Percentiles rank a stretch among this genome's conserved stretches.
phyloP scores from a whole-genome alignment of 1,140 invertebrate species.

The Drosophila neocordata region DNA sequence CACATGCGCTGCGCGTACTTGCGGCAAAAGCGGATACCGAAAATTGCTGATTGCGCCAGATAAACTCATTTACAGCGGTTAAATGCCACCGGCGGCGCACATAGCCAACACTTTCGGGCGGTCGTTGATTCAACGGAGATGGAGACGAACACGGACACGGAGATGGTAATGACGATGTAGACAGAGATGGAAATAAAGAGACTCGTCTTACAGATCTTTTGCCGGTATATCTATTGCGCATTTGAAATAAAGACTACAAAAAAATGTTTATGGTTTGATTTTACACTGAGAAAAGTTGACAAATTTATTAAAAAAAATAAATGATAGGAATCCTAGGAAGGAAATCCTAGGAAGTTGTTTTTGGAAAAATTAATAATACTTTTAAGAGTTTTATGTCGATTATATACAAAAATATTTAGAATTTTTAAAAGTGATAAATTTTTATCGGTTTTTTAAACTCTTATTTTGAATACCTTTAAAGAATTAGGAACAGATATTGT shows the following conservation, averaged over 20 bases:
- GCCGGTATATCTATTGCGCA: conserved; percentile 64
- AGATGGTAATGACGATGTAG: conserved; percentile 2
- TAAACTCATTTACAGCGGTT: conserved; percentile 82
- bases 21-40: conserved; percentile 79
- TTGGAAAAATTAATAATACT: too few species aligned
- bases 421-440: too few species aligned
- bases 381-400: too few species aligned
- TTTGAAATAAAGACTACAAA: conserved; percentile 40
- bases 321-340: too few species aligned
- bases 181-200: neutral
- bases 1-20: conserved; percentile 60
- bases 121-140: conserved; percentile 29
- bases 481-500: too few species aligned
- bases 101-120: conserved; percentile 75
- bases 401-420: too few species aligned
- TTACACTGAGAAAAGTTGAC: conserved; percentile 19
- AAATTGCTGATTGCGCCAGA: conserved; percentile 82
- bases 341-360: too few species aligned
- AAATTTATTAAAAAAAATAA: too few species aligned
- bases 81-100: conserved; percentile 80
- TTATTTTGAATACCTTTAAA: too few species aligned
- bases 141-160: neutral
- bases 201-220: conserved; percentile 18
- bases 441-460: too few species aligned
- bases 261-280: neutral